Evolutionary conservation across 2,888 invertebrate genomes (phyloP), one percentile per base, ranked within the genome.

Genomic region (Craniophora ligustri): DNA sequence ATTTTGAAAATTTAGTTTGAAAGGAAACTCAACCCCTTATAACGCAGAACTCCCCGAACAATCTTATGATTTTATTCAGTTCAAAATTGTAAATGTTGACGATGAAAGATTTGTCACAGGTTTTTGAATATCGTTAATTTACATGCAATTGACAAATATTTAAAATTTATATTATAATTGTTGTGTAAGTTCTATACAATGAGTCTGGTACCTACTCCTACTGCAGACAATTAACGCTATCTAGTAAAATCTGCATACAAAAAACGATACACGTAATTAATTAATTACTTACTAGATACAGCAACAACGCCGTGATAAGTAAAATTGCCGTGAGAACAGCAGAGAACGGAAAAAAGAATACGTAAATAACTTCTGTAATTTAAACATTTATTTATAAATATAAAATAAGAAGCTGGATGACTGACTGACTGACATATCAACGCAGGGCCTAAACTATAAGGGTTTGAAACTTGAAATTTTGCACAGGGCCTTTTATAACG

Each of bases 31-130:
- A 51, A 50, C 51, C 69, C 61, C 46, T 65, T 59, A 19, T 14
- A 18, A 14, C 21, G 34, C 38, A 6, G 38, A 47, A 39, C 53
- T 59, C 45, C 48, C 34, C 55, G 28, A 40, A 47, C 58, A 56
- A 49, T 56, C 45, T 58, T 64, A 49, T 55, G 55, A 54, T 65
- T 65, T 64, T 54, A 58, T 58, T 72, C 41, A 48, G 50, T 67
- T 71, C 57, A 57, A 60, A 55, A 50, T 71, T 44, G 21, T 44
- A 46, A 53, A 67, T 51, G 40, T 57, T 48, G 41, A 68, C 56
- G 16, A 47, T 42, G 38, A n/a, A 19, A 10, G n/a, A 35, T 48
- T 68, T 46, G 11, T 28, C 18, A 32, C 18, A 21, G 36, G 15
- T 18, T 28, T 13, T 62, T 39, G 21, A 18, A n/a, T 23, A 16